These are phyloP conservation scores for Scartelaos histophorus DNA, from an alignment of 2,113 vertebrate species.

Conservation along the genomic window DNA sequence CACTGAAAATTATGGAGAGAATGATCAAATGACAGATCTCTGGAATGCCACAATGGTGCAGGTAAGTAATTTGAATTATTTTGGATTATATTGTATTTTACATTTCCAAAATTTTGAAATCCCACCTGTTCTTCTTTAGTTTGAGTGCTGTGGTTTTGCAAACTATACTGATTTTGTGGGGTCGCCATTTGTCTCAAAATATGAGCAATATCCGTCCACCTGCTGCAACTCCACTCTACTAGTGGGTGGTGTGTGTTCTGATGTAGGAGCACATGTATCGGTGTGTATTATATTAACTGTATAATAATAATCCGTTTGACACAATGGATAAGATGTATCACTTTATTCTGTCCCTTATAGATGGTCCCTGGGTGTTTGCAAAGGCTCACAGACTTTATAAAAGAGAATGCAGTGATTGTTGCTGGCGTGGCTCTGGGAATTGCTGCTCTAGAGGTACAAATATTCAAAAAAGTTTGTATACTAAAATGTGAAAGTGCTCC, in stretches of 20 bases:
- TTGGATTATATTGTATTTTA: neutral
- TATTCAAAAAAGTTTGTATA: neutral
- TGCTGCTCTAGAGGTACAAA: conserved; percentile 74
- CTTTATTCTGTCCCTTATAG: conserved; percentile 33
- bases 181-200: conserved; percentile 19
- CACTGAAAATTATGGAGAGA: neutral
- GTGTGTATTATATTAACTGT: conserved; percentile 25
- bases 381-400: conserved; percentile 55
- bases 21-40: conserved; percentile 26
- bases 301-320: neutral
- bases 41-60: conserved; percentile 75
- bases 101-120: neutral
- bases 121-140: conserved; percentile 38
- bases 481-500: neutral
- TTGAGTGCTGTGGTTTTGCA: conserved; percentile 76
- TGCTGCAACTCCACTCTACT: conserved; percentile 53
- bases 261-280: rapidly evolving
- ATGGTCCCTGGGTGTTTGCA: conserved; percentile 52
- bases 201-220: neutral
- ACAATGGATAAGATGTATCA: neutral
- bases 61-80: conserved; percentile 49
- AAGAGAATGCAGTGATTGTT: conserved; percentile 62
- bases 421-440: conserved; percentile 70
- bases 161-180: conserved; percentile 70
- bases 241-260: rapidly evolving